A percentile compares a stretch with the other conserved stretches of the same genome.
phyloP scores from a whole-genome alignment of 2,113 vertebrate genomes.

The Thoracochromis brauschi region DNA sequence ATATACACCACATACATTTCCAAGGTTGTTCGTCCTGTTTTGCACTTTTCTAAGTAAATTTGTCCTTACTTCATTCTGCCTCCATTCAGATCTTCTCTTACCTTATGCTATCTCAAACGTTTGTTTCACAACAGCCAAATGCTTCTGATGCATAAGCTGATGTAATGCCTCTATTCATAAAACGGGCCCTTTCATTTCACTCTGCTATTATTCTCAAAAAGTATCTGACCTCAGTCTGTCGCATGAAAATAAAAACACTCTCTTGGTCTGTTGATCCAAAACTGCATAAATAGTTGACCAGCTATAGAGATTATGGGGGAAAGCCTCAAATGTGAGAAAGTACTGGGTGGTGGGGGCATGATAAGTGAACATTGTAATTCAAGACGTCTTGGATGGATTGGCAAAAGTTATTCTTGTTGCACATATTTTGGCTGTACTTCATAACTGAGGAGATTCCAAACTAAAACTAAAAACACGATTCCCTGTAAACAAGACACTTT shows the following conservation, averaged over 20 bases:
- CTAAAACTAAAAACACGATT: not conserved
- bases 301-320: slow-evolving; percentile 4
- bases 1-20: not conserved
- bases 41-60: not conserved
- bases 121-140: not conserved
- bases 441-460: not conserved
- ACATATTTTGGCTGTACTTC: not conserved
- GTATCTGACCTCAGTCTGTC: not conserved
- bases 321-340: slow-evolving; percentile 51
- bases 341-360: slow-evolving; percentile 36
- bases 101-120: not conserved
- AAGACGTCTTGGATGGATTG: not conserved
- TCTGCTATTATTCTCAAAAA: not conserved
- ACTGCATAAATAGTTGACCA: slow-evolving; percentile 37
- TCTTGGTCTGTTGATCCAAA: not conserved
- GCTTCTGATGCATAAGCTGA: not conserved
- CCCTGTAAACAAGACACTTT: not conserved
- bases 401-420: not conserved
- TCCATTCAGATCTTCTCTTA: not conserved
- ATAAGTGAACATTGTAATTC: slow-evolving; percentile 35
- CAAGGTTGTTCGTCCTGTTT: not conserved
- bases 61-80: not conserved
- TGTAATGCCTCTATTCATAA: slow-evolving; percentile 39
- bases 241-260: not conserved
- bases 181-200: slow-evolving; percentile 6